Evolutionary conservation across 1,140 invertebrate species (phyloP).

Genomic region (Batillaria attramentaria): DNA sequence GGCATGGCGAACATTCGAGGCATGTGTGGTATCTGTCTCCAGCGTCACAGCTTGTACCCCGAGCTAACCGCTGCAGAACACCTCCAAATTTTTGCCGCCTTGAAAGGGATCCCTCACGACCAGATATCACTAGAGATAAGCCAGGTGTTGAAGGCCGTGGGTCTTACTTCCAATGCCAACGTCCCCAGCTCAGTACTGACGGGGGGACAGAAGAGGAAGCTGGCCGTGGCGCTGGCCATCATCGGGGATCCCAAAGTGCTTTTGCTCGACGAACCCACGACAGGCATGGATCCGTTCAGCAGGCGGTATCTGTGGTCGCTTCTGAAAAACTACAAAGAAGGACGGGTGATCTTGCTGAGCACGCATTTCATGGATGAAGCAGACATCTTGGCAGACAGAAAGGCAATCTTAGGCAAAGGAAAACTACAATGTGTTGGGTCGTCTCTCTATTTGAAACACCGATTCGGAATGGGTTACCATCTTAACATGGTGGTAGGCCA

Average conservation of each 20-base stretch:
- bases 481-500: conserved; percentile 74
- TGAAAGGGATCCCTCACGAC: conserved; percentile 65
- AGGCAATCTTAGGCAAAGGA: conserved; percentile 90
- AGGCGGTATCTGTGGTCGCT: conserved; percentile 86
- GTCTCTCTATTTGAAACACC: conserved; percentile 88
- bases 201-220: conserved; percentile 77
- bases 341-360: conserved; percentile 76
- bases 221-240: conserved; percentile 76
- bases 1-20: conserved; percentile 60
- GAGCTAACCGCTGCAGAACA: conserved; percentile 67
- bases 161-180: conserved; percentile 81
- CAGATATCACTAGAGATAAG: conserved; percentile 14
- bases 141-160: conserved; percentile 78
- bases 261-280: conserved; percentile 90
- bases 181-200: conserved; percentile 67
- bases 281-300: conserved; percentile 89
- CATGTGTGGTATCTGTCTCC: conserved; percentile 69
- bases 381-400: conserved; percentile 88
- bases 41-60: conserved; percentile 70
- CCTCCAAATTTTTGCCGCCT: conserved; percentile 65
- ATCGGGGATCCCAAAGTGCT: conserved; percentile 89
- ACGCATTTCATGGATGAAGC: conserved; percentile 88
- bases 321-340: conserved; percentile 81
- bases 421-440: conserved; percentile 86
- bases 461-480: conserved; percentile 89